phyloP scores from a whole-genome alignment of 1,140 invertebrate species.

The Scaptomyza montana region DNA sequence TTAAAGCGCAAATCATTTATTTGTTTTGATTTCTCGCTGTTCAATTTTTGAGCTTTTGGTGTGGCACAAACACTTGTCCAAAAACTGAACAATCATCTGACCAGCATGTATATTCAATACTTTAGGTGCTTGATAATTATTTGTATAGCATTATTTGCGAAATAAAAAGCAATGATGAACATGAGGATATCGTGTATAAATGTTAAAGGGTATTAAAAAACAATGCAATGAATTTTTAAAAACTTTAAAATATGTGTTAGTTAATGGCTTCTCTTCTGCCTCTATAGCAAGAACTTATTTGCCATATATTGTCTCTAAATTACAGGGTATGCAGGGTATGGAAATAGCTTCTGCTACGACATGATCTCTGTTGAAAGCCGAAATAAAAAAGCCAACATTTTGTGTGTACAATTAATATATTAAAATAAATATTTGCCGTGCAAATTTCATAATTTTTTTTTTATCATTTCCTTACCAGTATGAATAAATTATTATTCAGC shows the following conservation, averaged over 20 bases:
- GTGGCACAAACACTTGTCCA: conserved; percentile 43
- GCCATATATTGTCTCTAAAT: too few species aligned
- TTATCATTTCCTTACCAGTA: conserved; percentile 33
- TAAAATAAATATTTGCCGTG: conserved; percentile 47
- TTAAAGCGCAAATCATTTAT: conserved; percentile 41
- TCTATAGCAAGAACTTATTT: not conserved
- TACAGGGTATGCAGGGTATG: conserved; percentile 14
- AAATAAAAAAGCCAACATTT: conserved; percentile 2
- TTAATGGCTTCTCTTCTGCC: too few species aligned
- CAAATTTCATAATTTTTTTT: conserved; percentile 53
- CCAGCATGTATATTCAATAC: conserved; percentile 34
- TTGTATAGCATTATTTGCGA: conserved; percentile 28
- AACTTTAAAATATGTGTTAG: too few species aligned
- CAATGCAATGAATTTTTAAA: too few species aligned
- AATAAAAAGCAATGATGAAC: conserved; percentile 6
- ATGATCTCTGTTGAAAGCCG: conserved; percentile 9
- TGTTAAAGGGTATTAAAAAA: not conserved
- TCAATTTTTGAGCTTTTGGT: conserved; percentile 34
- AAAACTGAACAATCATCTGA: conserved; percentile 42
- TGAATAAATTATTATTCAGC: conserved; percentile 54
- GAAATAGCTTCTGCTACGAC: conserved; percentile 7
- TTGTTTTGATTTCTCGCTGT: conserved; percentile 6
- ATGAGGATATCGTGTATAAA: conserved; percentile 2
- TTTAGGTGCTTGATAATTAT: conserved; percentile 31
- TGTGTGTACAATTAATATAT: conserved; percentile 11